Evolutionary conservation across 2,113 vertebrate genomes (phyloP).

Genomic region (Nyctereutes procyonoides): DNA sequence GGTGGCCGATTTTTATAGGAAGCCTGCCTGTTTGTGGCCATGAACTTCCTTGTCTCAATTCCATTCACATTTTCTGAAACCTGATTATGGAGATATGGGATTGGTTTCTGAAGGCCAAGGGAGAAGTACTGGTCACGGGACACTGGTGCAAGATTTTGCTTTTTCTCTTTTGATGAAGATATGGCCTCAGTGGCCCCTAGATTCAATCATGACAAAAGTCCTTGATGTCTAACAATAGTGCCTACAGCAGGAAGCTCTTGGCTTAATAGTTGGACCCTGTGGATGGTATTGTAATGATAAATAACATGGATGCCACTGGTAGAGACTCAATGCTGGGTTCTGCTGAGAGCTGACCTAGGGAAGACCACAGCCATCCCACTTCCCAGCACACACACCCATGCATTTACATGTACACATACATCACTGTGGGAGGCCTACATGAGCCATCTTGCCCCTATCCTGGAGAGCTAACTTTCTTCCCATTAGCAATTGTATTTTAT

Average conservation of each 20-base stretch:
- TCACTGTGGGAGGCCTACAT: background rate
- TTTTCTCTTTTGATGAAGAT: background rate
- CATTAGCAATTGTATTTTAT: background rate
- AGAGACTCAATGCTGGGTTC: background rate
- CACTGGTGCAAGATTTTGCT: background rate
- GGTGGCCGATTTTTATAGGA: background rate
- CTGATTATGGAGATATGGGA: background rate
- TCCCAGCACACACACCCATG: background rate
- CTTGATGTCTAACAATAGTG: background rate
- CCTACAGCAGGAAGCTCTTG: background rate
- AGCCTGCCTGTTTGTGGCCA: background rate
- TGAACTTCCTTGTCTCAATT: background rate
- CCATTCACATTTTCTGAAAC: background rate
- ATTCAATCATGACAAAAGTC: background rate
- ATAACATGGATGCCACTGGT: background rate
- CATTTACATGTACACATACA: background rate
- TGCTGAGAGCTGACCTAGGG: background rate
- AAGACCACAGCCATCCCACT: background rate
- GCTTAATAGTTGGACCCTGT: background rate
- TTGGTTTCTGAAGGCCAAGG: background rate
- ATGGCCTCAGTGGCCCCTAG: fast-evolving
- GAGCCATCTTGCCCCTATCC: too few species aligned
- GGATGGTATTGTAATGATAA: background rate
- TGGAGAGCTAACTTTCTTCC: background rate
- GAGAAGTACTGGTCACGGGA: background rate